Conservation (phyloP, 2,113 vertebrate genomes). For the Planiliza haematocheilus region DNA sequence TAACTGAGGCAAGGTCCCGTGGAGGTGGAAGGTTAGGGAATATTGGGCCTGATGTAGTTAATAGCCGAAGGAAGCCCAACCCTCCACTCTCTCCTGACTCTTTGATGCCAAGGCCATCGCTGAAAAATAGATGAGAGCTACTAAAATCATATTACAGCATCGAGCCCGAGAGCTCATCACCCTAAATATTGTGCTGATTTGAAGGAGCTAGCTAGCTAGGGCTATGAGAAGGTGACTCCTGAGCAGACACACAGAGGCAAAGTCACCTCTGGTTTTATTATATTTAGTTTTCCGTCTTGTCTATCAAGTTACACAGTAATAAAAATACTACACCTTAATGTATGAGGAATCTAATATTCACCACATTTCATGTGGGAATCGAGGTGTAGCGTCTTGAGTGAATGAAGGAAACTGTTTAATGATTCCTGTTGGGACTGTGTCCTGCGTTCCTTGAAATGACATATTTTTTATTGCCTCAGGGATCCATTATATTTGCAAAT, state of each 20-base stretch:
- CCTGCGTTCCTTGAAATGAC: neutral
- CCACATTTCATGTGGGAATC: conserved; percentile 24
- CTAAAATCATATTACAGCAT: conserved; percentile 57
- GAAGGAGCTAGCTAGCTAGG: conserved; percentile 11
- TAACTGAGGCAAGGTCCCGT: conserved; percentile 42
- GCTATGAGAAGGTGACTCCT: conserved; percentile 40
- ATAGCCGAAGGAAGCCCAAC: conserved; percentile 12
- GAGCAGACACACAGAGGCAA: conserved; percentile 48
- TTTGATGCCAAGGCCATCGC: conserved; percentile 30
- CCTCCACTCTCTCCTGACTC: conserved; percentile 23
- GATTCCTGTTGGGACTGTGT: conserved; percentile 1
- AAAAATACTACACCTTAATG: conserved; percentile 36
- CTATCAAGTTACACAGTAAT: conserved; percentile 35
- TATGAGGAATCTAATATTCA: conserved; percentile 23
- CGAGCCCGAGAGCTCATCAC: conserved; percentile 30
- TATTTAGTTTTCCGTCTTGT: conserved; percentile 22
- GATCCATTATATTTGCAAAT: conserved; percentile 13
- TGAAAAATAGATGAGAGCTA: conserved; percentile 45
- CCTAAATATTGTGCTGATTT: conserved; percentile 50
- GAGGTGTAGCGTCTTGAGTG: neutral
- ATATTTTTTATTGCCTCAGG: conserved; percentile 7
- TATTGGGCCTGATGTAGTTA: conserved; percentile 24
- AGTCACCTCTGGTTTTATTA: conserved; percentile 64
- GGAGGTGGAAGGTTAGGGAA: conserved; percentile 57
- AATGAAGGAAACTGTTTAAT: conserved; percentile 18